Conservation (phyloP, 2,797 vertebrate species). For the Galagoides demidoff region DNA sequence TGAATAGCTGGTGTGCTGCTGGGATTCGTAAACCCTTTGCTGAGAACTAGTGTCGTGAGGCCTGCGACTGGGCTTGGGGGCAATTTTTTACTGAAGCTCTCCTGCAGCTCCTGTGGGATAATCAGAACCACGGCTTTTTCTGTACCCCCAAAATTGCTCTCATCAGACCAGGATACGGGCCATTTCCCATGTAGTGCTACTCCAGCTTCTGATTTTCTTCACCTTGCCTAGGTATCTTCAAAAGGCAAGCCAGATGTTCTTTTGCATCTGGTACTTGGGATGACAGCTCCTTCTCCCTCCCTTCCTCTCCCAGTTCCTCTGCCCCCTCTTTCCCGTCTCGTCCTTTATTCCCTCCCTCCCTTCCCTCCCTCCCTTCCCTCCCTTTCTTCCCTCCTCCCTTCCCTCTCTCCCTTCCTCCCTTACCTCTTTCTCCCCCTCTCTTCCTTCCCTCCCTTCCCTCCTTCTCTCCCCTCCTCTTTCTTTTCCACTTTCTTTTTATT, state of each 20-base stretch:
- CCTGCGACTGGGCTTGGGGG: not conserved
- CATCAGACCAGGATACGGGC: not conserved
- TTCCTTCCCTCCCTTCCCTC: not conserved
- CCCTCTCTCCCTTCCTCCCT: fast-evolving
- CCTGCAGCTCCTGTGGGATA: not conserved
- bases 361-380: fast-evolving
- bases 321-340: no score
- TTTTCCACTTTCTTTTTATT: not conserved
- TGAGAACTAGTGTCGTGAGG: not conserved
- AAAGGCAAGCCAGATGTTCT: not conserved
- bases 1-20: not conserved
- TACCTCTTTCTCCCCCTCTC: no score
- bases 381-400: fast-evolving
- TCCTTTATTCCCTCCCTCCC: fast-evolving
- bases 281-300: not conserved
- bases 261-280: not conserved
- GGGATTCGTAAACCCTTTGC: not conserved
- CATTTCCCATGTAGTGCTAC: not conserved
- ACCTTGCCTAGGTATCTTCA: not conserved
- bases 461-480: not conserved
- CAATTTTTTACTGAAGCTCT: not conserved
- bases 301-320: fast-evolving
- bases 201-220: not conserved
- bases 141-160: not conserved
- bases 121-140: not conserved